Conservation (phyloP, 2,797 vertebrate species). For the Protonibea diacanthus region DNA sequence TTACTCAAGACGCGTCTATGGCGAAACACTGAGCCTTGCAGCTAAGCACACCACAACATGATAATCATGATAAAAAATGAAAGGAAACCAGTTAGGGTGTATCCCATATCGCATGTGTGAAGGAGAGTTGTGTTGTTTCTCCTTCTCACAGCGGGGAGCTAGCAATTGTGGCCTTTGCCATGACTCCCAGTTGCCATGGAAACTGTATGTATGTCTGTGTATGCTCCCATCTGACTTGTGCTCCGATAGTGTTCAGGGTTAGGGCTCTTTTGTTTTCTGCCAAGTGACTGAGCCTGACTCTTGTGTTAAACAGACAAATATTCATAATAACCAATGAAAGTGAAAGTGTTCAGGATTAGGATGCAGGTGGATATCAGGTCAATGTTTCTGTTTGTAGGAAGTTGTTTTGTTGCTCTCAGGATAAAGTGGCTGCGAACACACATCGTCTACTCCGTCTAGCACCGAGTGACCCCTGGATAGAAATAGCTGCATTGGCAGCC, state of each 20-base stretch:
- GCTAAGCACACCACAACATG: background rate
- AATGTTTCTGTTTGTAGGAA: slow-evolving; percentile 16
- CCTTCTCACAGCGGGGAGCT: slow-evolving; percentile 38
- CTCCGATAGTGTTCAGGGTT: background rate
- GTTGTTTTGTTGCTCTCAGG: slow-evolving; percentile 39
- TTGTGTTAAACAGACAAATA: no score
- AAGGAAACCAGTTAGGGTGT: slow-evolving; percentile 5
- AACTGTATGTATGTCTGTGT: slow-evolving; percentile 31
- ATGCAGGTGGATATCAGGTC: background rate
- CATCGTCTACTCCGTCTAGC: slow-evolving; percentile 55
- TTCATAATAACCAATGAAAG: background rate
- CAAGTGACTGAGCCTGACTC: background rate
- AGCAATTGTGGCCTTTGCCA: slow-evolving; percentile 29
- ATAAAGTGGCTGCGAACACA: slow-evolving; percentile 59
- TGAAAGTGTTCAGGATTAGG: background rate
- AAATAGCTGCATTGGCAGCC: slow-evolving; percentile 68
- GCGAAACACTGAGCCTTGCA: background rate
- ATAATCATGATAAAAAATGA: background rate
- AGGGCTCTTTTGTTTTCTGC: background rate
- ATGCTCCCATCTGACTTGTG: slow-evolving; percentile 1
- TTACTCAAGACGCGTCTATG: background rate
- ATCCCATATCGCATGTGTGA: background rate
- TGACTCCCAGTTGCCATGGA: slow-evolving; percentile 52
- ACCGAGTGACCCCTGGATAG: slow-evolving; percentile 64
- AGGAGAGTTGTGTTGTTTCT: slow-evolving; percentile 9